Evolutionary conservation across 2,113 vertebrate genomes (phyloP).

Genomic region (Athene cunicularia): DNA sequence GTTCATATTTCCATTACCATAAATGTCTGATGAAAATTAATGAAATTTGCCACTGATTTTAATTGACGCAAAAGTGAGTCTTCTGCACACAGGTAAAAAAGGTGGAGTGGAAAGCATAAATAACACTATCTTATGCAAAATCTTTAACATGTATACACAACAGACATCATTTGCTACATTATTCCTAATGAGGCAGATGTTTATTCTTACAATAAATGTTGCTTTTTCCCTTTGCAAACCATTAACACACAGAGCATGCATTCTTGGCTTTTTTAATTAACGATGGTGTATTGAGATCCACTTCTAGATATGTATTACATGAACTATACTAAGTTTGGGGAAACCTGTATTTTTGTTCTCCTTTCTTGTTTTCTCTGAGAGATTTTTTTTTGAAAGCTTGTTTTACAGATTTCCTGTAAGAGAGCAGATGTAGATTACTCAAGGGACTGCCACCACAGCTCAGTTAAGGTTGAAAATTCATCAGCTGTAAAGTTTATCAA

Average conservation of each 20-base stretch:
- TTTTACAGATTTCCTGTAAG: not conserved
- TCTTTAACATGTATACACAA: not conserved
- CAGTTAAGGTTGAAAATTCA: not conserved
- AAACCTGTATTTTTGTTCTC: not conserved
- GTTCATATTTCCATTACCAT: not conserved
- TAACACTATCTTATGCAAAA: not conserved
- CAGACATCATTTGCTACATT: not conserved
- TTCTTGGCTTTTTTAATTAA: not conserved
- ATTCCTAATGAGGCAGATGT: not conserved
- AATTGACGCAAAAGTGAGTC: not conserved
- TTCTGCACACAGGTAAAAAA: not conserved
- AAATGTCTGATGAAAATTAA: not conserved
- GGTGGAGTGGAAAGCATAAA: not conserved
- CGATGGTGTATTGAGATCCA: not conserved
- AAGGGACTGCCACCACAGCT: not conserved
- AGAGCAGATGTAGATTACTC: not conserved
- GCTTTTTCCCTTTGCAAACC: not conserved
- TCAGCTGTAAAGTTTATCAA: not conserved
- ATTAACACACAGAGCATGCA: not conserved
- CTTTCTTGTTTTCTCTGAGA: not conserved
- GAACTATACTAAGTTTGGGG: not conserved
- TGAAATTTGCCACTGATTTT: not conserved
- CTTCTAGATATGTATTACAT: not conserved
- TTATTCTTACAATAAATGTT: not conserved
- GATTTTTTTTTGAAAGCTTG: not conserved